A percentile compares a stretch with the other conserved stretches of the same genome.
Evolutionary conservation across 2,797 vertebrate genomes (phyloP).

Genomic region (Tadarida brasiliensis): DNA sequence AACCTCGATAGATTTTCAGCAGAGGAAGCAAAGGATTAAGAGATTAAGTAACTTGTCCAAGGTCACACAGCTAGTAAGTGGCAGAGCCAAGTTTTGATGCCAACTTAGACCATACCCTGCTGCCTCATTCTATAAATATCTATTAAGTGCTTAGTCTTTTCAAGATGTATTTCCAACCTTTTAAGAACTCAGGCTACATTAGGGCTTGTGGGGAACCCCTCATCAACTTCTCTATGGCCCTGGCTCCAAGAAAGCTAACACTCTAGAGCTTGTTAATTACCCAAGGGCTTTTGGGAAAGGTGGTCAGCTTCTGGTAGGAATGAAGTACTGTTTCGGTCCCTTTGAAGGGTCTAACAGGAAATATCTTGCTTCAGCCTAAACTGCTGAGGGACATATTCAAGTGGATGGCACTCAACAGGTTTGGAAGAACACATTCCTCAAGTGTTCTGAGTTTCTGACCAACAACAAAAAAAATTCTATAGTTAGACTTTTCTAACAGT

Average conservation of each 20-base stretch:
- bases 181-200: slow-evolving; percentile 52
- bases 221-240: background rate
- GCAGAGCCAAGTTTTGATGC: slow-evolving; percentile 66
- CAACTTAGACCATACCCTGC: slow-evolving; percentile 58
- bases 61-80: slow-evolving; percentile 64
- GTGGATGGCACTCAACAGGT: slow-evolving; percentile 73
- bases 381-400: slow-evolving; percentile 72
- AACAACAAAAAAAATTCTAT: background rate
- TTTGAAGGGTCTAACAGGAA: slow-evolving; percentile 80
- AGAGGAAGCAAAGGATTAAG: slow-evolving; percentile 79
- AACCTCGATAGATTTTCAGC: slow-evolving; percentile 55
- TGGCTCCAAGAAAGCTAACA: slow-evolving; percentile 57
- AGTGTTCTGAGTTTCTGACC: slow-evolving; percentile 66
- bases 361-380: slow-evolving; percentile 69
- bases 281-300: slow-evolving; percentile 66
- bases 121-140: slow-evolving; percentile 77
- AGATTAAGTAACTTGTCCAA: slow-evolving; percentile 73
- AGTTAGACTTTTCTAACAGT: background rate
- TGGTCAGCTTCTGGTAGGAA: slow-evolving; percentile 51
- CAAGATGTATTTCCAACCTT: slow-evolving; percentile 54
- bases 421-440: slow-evolving; percentile 73
- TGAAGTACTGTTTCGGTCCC: slow-evolving; percentile 6
- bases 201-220: slow-evolving; percentile 64
- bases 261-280: slow-evolving; percentile 41
- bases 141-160: slow-evolving; percentile 60